These are phyloP conservation scores for Pollenia labialis DNA, from an alignment of 2,888 invertebrate species.

Conservation along the genomic window DNA sequence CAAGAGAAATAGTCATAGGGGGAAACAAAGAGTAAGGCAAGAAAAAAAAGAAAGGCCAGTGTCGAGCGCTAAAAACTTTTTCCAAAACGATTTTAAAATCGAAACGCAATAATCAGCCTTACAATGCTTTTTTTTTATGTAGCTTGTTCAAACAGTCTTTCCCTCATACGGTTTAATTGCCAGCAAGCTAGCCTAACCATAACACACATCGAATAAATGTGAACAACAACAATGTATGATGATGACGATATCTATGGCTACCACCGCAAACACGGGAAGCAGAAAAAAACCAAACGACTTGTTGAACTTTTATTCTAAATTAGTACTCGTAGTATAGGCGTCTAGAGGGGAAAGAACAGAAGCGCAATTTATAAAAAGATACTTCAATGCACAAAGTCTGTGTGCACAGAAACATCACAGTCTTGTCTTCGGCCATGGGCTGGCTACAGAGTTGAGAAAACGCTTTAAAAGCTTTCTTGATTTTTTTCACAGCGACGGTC, in stretches of 20 bases:
- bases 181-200: slow-evolving; percentile 15
- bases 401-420: slow-evolving; percentile 10
- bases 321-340: neutral
- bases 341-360: slow-evolving; percentile 19
- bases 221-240: slow-evolving; percentile 48
- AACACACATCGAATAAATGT: neutral
- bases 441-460: slow-evolving; percentile 50
- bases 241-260: slow-evolving; percentile 16
- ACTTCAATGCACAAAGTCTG: slow-evolving; percentile 32
- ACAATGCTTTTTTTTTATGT: slow-evolving; percentile 25
- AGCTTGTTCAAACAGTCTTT: slow-evolving; percentile 1
- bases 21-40: neutral
- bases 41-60: neutral
- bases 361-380: neutral
- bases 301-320: slow-evolving; percentile 58
- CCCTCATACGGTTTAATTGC: slow-evolving; percentile 16
- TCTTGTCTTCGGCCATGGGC: slow-evolving; percentile 44
- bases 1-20: neutral
- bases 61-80: slow-evolving; percentile 43
- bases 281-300: slow-evolving; percentile 55
- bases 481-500: neutral
- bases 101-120: slow-evolving; percentile 52
- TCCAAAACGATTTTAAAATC: slow-evolving; percentile 37
- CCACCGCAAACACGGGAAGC: slow-evolving; percentile 45
- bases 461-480: slow-evolving; percentile 71